Percentiles rank a stretch among this genome's conserved stretches.
phyloP scores from a whole-genome alignment of 2,113 vertebrate genomes.

The Neopipo cinnamomea region DNA sequence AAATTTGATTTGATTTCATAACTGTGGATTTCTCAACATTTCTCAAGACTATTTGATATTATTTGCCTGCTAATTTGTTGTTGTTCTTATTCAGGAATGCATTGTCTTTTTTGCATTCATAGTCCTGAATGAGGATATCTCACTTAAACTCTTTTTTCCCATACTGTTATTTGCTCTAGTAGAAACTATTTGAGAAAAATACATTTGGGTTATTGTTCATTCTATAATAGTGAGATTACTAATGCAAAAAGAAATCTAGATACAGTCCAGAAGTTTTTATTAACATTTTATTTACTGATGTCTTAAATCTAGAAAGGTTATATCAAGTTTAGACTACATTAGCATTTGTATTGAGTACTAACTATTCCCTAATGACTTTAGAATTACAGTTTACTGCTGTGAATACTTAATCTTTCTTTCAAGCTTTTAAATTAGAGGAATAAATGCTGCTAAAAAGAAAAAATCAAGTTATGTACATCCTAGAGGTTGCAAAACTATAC shows the following conservation, averaged over 20 bases:
- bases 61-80: neutral
- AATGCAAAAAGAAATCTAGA: neutral
- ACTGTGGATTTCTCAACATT: neutral
- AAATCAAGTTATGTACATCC: neutral
- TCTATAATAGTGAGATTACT: neutral
- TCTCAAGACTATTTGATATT: neutral
- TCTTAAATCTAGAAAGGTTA: conserved; percentile 46
- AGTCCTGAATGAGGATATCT: neutral
- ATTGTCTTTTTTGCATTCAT: neutral
- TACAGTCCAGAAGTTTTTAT: conserved; percentile 7
- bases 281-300: conserved; percentile 23
- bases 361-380: conserved; percentile 27
- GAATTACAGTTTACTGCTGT: conserved; percentile 18
- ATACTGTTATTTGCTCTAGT: neutral
- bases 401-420: conserved; percentile 39
- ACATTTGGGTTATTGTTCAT: neutral
- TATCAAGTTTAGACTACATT: conserved; percentile 37
- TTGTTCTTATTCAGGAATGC: neutral
- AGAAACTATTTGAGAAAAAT: neutral
- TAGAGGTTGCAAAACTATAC: neutral
- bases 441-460: conserved; percentile 14
- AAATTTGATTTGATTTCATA: neutral
- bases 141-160: neutral
- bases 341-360: conserved; percentile 5
- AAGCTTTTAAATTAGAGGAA: conserved; percentile 42